Conservation (phyloP, 2,888 invertebrate species). For the Cosmopolites sordidus region DNA sequence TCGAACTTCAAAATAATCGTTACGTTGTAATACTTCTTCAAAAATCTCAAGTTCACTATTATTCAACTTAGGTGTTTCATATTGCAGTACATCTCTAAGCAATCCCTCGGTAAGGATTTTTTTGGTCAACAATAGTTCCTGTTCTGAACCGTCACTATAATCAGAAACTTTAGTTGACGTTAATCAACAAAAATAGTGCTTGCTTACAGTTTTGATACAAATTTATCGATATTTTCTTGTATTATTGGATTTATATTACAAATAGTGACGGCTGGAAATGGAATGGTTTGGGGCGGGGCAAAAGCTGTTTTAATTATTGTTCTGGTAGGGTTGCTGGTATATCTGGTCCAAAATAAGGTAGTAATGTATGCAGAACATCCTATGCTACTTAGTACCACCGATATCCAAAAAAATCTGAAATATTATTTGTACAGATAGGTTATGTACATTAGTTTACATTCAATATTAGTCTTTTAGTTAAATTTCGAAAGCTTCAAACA, state of each 20-base stretch:
- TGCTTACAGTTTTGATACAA: conserved; percentile 34
- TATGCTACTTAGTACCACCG: conserved; percentile 35
- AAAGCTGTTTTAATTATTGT: conserved; percentile 40
- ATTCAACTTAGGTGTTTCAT: conserved; percentile 22
- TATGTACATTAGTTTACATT: no score
- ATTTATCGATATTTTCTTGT: conserved; percentile 32
- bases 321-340: conserved; percentile 42
- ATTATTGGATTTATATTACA: conserved; percentile 41
- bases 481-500: no score
- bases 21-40: conserved; percentile 35
- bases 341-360: conserved; percentile 42
- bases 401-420: conserved; percentile 40
- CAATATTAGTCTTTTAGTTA: no score
- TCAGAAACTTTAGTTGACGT: background rate
- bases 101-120: conserved; percentile 1
- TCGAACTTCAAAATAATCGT: conserved; percentile 31
- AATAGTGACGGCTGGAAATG: conserved; percentile 46
- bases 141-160: conserved; percentile 10
- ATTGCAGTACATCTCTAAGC: background rate
- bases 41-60: conserved; percentile 31
- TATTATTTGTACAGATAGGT: no score
- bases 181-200: background rate
- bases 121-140: background rate
- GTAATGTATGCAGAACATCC: conserved; percentile 42
- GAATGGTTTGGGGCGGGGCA: conserved; percentile 37